These are phyloP conservation scores for Nineta flava DNA, from an alignment of 2,888 invertebrate species.

Conservation along the genomic window DNA sequence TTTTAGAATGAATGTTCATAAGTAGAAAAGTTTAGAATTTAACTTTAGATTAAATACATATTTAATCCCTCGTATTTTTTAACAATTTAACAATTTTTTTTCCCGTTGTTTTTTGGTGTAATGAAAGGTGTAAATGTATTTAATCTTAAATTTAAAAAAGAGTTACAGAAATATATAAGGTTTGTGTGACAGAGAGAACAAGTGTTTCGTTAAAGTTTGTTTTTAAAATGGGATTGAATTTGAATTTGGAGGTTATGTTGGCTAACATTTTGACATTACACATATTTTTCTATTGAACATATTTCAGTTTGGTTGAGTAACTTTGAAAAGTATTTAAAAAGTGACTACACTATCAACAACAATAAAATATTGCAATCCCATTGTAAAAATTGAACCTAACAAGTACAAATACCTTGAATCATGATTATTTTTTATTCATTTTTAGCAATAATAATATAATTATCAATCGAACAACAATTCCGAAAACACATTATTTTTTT, in stretches of 20 bases:
- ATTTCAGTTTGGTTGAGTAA: too few relatives aligned
- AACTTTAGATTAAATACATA: neutral
- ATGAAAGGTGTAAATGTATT: neutral
- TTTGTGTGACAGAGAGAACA: conserved; percentile 4
- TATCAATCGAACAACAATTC: conserved; percentile 8
- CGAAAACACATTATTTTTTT: conserved; percentile 8
- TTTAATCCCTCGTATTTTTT: too few relatives aligned
- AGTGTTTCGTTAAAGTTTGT: neutral
- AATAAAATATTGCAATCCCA: too few relatives aligned
- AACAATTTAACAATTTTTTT: too few relatives aligned
- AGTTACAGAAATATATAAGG: neutral
- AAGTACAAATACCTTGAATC: neutral
- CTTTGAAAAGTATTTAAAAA: too few relatives aligned
- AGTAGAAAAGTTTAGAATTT: conserved; percentile 2
- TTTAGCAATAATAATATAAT: neutral
- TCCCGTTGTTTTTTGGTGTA: too few relatives aligned
- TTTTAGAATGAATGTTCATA: conserved; percentile 1
- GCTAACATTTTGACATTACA: too few relatives aligned
- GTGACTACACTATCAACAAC: too few relatives aligned
- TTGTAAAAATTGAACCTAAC: neutral
- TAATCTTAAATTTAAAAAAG: neutral
- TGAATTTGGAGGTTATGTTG: too few relatives aligned
- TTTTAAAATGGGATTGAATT: neutral
- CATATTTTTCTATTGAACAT: too few relatives aligned
- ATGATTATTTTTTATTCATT: neutral